Evolutionary conservation across 2,888 invertebrate genomes (phyloP), one percentile per base, ranked within the genome.

Genomic region (Dendrolimus pini): DNA sequence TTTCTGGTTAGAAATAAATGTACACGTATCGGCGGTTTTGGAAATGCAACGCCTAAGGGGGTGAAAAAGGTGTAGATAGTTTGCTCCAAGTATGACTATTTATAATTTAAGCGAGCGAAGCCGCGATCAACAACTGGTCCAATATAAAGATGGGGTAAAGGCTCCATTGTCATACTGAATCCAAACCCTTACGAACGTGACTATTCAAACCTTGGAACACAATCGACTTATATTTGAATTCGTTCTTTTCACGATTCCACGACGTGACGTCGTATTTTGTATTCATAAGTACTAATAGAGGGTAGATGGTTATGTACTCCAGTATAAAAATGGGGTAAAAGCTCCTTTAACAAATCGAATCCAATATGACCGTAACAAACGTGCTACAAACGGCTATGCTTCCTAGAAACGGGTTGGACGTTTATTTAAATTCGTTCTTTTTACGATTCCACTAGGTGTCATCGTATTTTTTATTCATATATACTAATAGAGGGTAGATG

Each of bases 141-240:
- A 30, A 30, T 30, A 30, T 6, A 30, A 30, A 30, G 30, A 30
- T 30, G 18, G 18, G 3, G 18, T 18, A 18, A 18, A 18, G 18
- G 18, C 18, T 18, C 18, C 18, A 18, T 18, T 2, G 2, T 18
- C 3, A 18, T 18, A 18, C 3, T 13, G 12, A 13, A 60, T 67
- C 54, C 63, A 61, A 68, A 65, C 57, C 57, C 54, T 65, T 68
- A 63, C 64, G 57, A 61, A 58, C 55, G 53, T 55, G 66, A 77
- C 70, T 66, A 69, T 65, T 67, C 75, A 83, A 14, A 80, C 85
- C 85, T 85, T 83, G 80, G 70, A 18, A 52, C 65, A 72, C 68
- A 74, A 80, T 81, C 82, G 82, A 73, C 67, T 70, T 65, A 78
- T 69, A 79, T 83, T 82, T 78, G 81, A 82, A 83, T 85, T 81